Evolutionary conservation across 2,888 invertebrate genomes (phyloP).

Genomic region (Nasonovia ribisnigri): DNA sequence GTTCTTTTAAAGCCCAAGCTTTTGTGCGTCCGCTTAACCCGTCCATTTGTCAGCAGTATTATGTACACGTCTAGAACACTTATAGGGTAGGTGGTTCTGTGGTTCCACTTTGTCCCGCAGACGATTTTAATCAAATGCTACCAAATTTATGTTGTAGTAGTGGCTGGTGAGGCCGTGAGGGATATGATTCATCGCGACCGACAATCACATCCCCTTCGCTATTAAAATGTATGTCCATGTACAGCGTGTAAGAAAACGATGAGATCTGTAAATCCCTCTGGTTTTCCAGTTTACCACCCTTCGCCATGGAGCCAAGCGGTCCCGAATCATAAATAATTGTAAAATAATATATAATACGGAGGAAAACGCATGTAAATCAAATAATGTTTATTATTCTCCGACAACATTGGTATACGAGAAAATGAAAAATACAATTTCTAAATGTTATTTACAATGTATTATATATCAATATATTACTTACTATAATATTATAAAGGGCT

Average conservation of each 20-base stretch:
- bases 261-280: conserved; percentile 23
- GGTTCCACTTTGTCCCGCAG: conserved; percentile 27
- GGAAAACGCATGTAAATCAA: not conserved
- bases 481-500: not conserved
- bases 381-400: not conserved
- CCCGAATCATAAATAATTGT: not conserved
- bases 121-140: conserved; percentile 45
- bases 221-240: conserved; percentile 49
- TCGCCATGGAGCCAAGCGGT: not conserved
- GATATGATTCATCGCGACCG: conserved; percentile 50
- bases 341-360: not conserved
- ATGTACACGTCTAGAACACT: conserved; percentile 59
- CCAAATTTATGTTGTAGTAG: conserved; percentile 37
- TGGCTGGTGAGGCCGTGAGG: not conserved
- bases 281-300: not conserved
- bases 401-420: not conserved
- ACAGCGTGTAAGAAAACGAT: conserved; percentile 22
- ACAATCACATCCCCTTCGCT: conserved; percentile 43
- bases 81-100: conserved; percentile 47
- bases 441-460: not conserved
- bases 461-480: not conserved
- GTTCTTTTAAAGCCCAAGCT: conserved; percentile 45
- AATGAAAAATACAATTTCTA: not conserved
- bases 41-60: conserved; percentile 61
- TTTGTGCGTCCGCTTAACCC: conserved; percentile 53